Base-by-base conservation (phyloP, 1,140 invertebrate genomes). In the Wasmannia auropunctata region DNA sequence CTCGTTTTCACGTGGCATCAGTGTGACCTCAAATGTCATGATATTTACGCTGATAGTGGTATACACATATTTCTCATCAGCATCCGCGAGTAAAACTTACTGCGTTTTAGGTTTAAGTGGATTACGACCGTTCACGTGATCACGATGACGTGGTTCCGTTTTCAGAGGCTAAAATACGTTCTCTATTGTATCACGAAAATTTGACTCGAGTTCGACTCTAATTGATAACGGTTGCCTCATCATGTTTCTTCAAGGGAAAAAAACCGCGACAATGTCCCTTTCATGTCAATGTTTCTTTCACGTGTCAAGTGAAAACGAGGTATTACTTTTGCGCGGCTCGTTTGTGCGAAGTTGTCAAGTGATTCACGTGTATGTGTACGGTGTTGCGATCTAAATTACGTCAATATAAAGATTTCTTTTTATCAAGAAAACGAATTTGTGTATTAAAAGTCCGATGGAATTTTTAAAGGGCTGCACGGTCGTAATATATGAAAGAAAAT, bases 1-100 rank as follows among this genome's bases (percentile, higher is more conserved):
- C 19, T 58, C 51, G 34, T 81, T 81, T 81, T 81, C 49, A 58
- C 63, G 7, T 56, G 25, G 11, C 37, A 22, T 43, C 37, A 4
- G 37, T 31, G 28, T 72, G 67, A 83, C 40, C 79, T 54, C 19
- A 74, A 83, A 83, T 83, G 79, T 72, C 79, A 58, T 10, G 79
- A 74, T 65, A 83, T 83, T 83, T 74, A 43, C 11, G 65, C 25
- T 40, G 2, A 22, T 22, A 69, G 43, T 14, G 3, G 65, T 28
- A n/a, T 11, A 34, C 46, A 16, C n/a, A n/a, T 7, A 14, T 19
- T 43, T 4, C 62, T 43, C 63, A 51, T 67, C 75, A 43, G 34
- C 8, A 28, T 46, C 22, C 7, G 60, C 43, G 22, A 69, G 40
- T 22, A 10, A 5, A 10, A 34, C 37, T 76, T 74, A 14, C n/a